Conservation (phyloP, 2,888 invertebrate species). For the Dicranocentrus wangi region DNA sequence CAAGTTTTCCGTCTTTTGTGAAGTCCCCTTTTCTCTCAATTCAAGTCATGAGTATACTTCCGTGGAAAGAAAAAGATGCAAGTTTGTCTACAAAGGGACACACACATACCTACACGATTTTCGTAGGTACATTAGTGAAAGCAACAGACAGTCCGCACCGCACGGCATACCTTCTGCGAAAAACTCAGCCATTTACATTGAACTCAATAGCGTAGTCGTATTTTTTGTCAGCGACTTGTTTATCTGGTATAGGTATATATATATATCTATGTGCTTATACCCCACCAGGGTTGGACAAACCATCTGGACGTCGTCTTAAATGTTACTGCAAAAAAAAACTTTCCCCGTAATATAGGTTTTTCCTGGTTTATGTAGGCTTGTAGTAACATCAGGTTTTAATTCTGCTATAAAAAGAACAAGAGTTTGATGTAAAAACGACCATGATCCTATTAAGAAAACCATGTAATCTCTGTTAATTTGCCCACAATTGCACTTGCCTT, state of each 20-base stretch:
- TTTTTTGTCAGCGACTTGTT: constrained; percentile 19
- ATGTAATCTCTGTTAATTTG: constrained; percentile 66
- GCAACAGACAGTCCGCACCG: constrained; percentile 45
- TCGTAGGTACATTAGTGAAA: constrained; percentile 1
- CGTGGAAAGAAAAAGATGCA: constrained; percentile 20
- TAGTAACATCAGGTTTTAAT: constrained; percentile 25
- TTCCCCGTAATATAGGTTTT: too few species aligned
- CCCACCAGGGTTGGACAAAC: constrained; percentile 24
- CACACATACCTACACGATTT: neutral
- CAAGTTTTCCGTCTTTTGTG: constrained; percentile 46
- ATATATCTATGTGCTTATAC: neutral
- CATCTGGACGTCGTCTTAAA: constrained; percentile 44
- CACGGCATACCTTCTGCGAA: neutral
- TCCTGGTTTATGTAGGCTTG: neutral
- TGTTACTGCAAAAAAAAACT: constrained; percentile 34
- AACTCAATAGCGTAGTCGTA: too few species aligned
- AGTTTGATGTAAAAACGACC: constrained; percentile 21
- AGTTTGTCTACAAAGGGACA: constrained; percentile 19
- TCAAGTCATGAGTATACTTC: constrained; percentile 35
- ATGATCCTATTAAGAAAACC: constrained; percentile 56
- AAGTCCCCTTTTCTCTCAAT: constrained; percentile 18
- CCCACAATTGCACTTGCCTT: constrained; percentile 59
- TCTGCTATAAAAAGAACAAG: constrained; percentile 25
- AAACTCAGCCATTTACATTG: too few species aligned
- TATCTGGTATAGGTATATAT: too few species aligned